Conservation (phyloP, 2,888 invertebrate species). For the Agrilus mali region DNA sequence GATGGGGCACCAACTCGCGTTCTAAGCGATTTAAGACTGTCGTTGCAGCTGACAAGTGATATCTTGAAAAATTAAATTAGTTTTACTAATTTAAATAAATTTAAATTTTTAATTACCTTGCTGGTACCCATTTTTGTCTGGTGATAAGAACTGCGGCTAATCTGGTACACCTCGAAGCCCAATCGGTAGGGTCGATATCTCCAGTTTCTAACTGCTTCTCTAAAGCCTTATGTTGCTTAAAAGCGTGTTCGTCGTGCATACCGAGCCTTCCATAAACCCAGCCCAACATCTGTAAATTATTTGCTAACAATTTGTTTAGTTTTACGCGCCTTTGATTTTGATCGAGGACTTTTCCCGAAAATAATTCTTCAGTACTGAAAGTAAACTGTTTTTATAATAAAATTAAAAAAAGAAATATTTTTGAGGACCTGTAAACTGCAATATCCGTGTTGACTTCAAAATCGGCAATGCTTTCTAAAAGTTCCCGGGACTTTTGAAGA, state of each 20-base stretch:
- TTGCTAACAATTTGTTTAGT: slow-evolving; percentile 44
- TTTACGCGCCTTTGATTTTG: slow-evolving; percentile 36
- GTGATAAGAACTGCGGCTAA: slow-evolving; percentile 39
- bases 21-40: slow-evolving; percentile 43
- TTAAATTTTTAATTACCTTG: slow-evolving; percentile 15
- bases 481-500: slow-evolving; percentile 33
- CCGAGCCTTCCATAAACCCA: slow-evolving; percentile 46
- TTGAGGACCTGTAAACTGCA: slow-evolving; percentile 21
- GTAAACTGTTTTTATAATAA: too few relatives aligned
- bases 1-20: slow-evolving; percentile 28
- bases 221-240: slow-evolving; percentile 43
- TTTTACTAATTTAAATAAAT: neutral
- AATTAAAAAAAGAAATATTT: neutral
- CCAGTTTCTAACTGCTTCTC: slow-evolving; percentile 43
- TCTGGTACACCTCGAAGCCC: slow-evolving; percentile 42
- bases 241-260: slow-evolving; percentile 38
- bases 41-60: slow-evolving; percentile 52
- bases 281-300: slow-evolving; percentile 49
- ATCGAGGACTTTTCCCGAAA: slow-evolving; percentile 29
- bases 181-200: slow-evolving; percentile 44
- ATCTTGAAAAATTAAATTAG: slow-evolving; percentile 27
- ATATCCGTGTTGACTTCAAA: slow-evolving; percentile 17
- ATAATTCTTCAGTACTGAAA: slow-evolving; percentile 41
- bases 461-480: slow-evolving; percentile 38
- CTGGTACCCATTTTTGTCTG: slow-evolving; percentile 21